These are phyloP conservation scores for Danaus chrysippus DNA, from an alignment of 2,888 invertebrate genomes.

Conservation along the genomic window DNA sequence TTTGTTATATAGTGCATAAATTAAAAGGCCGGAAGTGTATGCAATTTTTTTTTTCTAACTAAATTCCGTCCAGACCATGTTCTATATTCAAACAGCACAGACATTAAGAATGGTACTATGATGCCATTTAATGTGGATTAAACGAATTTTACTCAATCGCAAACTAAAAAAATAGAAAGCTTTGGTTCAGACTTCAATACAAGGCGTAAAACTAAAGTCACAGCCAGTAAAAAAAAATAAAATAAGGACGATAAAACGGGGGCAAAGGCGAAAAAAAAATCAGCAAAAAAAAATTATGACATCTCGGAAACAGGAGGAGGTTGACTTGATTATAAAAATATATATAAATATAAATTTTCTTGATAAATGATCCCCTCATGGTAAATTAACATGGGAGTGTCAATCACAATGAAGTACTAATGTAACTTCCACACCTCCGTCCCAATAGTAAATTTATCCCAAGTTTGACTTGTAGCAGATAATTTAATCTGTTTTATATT, in stretches of 20 bases:
- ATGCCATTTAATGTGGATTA: neutral
- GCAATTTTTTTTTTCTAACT: slow-evolving; percentile 33
- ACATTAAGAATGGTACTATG: neutral
- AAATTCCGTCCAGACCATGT: slow-evolving; percentile 3
- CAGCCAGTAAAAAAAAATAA: slow-evolving; percentile 34
- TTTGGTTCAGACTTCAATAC: neutral
- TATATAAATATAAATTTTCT: slow-evolving; percentile 35
- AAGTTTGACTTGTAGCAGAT: neutral
- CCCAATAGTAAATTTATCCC: slow-evolving; percentile 4
- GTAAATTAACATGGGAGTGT: slow-evolving; percentile 41
- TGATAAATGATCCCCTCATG: slow-evolving; percentile 66
- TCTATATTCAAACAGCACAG: too few relatives aligned
- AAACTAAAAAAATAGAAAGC: neutral
- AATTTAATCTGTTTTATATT: neutral
- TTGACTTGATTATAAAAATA: slow-evolving; percentile 55
- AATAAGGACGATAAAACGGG: slow-evolving; percentile 71
- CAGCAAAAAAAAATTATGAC: slow-evolving; percentile 48
- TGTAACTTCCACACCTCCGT: slow-evolving; percentile 65
- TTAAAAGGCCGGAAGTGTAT: slow-evolving; percentile 14
- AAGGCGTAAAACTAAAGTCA: neutral
- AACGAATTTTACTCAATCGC: neutral
- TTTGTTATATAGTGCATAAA: slow-evolving; percentile 29
- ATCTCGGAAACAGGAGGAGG: slow-evolving; percentile 76
- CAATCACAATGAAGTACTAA: slow-evolving; percentile 35
- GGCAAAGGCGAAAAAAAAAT: slow-evolving; percentile 31